These are phyloP conservation scores for Microcebus jonahi DNA, from an alignment of 2,113 vertebrate genomes.

Conservation along the genomic window DNA sequence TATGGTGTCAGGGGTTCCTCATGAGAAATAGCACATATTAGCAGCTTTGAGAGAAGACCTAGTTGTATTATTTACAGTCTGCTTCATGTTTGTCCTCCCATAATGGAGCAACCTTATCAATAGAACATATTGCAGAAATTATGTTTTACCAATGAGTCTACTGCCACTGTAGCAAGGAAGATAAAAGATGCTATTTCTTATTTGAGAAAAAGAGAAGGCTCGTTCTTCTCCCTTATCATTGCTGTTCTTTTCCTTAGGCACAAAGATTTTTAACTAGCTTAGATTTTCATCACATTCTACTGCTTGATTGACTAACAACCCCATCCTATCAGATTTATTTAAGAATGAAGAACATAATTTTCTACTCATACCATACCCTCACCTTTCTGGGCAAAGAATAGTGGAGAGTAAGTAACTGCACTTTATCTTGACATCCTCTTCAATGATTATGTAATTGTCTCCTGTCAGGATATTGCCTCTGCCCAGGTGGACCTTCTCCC, in stretches of 20 bases:
- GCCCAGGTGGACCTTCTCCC: neutral
- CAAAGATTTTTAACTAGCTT: neutral
- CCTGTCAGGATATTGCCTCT: neutral
- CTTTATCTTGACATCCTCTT: neutral
- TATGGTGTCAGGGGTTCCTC: neutral
- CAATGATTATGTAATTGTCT: fast-evolving
- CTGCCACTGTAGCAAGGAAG: neutral
- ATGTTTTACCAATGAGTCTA: neutral
- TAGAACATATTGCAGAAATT: neutral
- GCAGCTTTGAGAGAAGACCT: neutral
- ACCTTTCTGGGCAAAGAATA: neutral
- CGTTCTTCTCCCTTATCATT: neutral
- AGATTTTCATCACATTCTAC: neutral
- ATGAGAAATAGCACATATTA: neutral
- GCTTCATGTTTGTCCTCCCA: neutral
- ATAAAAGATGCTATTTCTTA: neutral
- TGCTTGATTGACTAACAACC: neutral
- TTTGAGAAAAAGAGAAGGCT: neutral
- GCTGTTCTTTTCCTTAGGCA: neutral
- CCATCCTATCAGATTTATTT: neutral
- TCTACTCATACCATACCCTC: neutral
- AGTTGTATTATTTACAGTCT: neutral
- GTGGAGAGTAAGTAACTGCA: neutral
- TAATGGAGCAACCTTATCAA: neutral
- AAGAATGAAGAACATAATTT: neutral